Conservation (phyloP, 2,113 vertebrate species). For the Dicerorhinus sumatrensis region DNA sequence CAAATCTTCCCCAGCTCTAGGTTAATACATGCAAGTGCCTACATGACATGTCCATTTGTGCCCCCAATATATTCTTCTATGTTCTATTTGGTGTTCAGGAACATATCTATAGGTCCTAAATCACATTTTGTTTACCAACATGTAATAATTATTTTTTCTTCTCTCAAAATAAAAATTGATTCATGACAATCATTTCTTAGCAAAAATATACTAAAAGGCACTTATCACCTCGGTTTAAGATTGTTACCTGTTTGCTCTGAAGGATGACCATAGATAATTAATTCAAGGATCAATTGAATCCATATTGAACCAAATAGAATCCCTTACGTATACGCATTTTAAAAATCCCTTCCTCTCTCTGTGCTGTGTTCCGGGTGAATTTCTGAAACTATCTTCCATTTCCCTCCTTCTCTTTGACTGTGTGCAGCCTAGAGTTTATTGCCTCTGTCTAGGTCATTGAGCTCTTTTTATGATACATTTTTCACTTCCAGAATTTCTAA, state of each 20-base stretch:
- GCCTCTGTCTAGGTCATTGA: background rate
- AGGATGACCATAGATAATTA: background rate
- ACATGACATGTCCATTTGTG: background rate
- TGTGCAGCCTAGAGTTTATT: background rate
- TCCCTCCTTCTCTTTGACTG: background rate
- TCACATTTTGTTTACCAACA: background rate
- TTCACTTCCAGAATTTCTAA: background rate
- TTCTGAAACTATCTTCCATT: background rate
- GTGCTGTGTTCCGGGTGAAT: background rate
- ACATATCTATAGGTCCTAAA: background rate
- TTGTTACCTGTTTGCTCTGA: background rate
- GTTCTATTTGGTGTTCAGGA: background rate
- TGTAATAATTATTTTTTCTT: background rate
- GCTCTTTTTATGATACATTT: background rate
- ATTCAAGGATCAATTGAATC: background rate
- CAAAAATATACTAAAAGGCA: background rate
- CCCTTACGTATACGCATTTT: background rate
- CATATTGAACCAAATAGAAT: background rate
- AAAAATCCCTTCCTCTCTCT: background rate
- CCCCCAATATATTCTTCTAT: background rate
- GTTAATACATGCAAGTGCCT: background rate
- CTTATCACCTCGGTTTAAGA: background rate
- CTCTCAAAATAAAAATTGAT: background rate
- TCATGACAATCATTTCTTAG: background rate
- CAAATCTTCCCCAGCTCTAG: background rate